Evolutionary conservation across 2,797 vertebrate genomes (phyloP).

Genomic region (Apodemus agrarius): DNA sequence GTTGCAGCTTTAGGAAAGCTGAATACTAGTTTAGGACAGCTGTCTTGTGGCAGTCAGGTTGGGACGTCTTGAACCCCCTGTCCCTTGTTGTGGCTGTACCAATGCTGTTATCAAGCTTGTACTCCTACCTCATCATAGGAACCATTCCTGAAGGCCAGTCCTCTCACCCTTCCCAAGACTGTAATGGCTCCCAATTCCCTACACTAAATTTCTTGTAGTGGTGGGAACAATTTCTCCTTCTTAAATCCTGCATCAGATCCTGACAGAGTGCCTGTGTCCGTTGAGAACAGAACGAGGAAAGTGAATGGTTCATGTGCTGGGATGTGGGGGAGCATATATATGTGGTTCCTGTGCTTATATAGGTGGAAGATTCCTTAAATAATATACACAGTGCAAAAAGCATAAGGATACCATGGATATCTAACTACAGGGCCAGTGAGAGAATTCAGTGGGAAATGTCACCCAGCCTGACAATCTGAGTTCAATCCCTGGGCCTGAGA

Average conservation of each 20-base stretch:
- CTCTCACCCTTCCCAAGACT: neutral
- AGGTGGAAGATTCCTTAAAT: conserved; percentile 11
- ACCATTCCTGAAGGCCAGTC: neutral
- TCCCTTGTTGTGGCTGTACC: neutral
- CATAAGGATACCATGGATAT: neutral
- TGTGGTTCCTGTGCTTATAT: neutral
- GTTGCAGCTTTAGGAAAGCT: neutral
- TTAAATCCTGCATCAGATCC: neutral
- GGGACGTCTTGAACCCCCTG: neutral
- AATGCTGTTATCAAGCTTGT: accelerated
- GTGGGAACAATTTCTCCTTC: neutral
- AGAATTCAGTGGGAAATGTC: neutral
- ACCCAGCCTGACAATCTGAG: neutral
- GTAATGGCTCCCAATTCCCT: neutral
- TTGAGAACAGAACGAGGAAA: neutral
- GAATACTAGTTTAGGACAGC: neutral
- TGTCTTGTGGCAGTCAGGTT: accelerated
- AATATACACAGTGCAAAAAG: neutral
- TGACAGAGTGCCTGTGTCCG: neutral
- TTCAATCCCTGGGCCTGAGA: neutral
- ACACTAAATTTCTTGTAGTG: neutral
- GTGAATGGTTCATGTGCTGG: neutral
- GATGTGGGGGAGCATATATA: neutral
- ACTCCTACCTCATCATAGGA: neutral
- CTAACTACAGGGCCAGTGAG: neutral